phyloP scores from a whole-genome alignment of 2,797 vertebrate genomes.

The Neosilurus mollespiculum region DNA sequence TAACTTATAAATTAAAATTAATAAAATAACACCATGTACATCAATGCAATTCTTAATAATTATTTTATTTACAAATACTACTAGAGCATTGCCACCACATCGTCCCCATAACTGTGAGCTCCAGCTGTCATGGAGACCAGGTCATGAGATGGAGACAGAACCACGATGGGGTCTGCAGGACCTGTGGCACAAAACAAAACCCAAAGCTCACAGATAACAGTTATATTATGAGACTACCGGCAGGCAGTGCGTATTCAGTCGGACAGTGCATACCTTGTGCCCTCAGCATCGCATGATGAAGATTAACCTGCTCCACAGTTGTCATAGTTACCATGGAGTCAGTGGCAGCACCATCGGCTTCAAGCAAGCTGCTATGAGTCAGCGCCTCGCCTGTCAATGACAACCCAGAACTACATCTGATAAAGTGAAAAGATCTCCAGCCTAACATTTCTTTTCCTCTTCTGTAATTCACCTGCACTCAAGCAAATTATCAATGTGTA shows the following conservation, averaged over 20 bases:
- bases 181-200: slow-evolving; percentile 53
- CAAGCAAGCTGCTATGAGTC: slow-evolving; percentile 91
- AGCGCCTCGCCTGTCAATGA: slow-evolving; percentile 76
- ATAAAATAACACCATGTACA: background rate
- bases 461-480: slow-evolving; percentile 14
- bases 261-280: slow-evolving; percentile 76
- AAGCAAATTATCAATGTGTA: slow-evolving; percentile 4
- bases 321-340: slow-evolving; percentile 85
- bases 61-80: slow-evolving; percentile 61
- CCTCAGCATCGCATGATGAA: slow-evolving; percentile 88
- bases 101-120: slow-evolving; percentile 74
- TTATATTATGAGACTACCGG: background rate
- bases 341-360: slow-evolving; percentile 80
- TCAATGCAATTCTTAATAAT: slow-evolving; percentile 34
- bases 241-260: background rate
- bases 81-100: slow-evolving; percentile 77
- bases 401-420: slow-evolving; percentile 42
- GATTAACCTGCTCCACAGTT: slow-evolving; percentile 84
- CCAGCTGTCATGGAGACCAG: slow-evolving; percentile 78
- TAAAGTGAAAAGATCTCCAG: slow-evolving; percentile 29
- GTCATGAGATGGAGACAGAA: slow-evolving; percentile 76
- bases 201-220: background rate
- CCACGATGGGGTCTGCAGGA: slow-evolving; percentile 74
- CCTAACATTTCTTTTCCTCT: slow-evolving; percentile 25
- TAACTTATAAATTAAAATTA: background rate